Evolutionary conservation across 2,888 invertebrate genomes (phyloP).

Genomic region (Megalurothrips usitatus): DNA sequence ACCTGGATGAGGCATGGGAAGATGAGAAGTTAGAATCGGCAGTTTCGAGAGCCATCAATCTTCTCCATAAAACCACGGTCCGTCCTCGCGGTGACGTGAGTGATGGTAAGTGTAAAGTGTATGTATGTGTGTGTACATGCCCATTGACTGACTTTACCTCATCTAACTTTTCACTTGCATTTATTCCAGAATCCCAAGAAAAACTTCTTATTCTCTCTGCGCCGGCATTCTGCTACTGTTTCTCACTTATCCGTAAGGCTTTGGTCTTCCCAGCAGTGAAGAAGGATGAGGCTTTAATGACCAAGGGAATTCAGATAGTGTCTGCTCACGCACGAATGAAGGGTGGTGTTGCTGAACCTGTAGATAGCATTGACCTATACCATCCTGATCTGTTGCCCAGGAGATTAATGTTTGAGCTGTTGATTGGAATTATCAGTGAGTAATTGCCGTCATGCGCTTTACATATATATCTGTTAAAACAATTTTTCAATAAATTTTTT

Average conservation of each 20-base stretch:
- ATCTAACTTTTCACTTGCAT: too few species aligned
- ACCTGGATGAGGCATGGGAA: constrained; percentile 71
- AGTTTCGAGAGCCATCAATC: constrained; percentile 59
- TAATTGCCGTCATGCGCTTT: constrained; percentile 34
- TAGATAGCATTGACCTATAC: constrained; percentile 51
- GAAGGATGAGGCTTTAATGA: constrained; percentile 54
- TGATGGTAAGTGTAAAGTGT: constrained; percentile 37
- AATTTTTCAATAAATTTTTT: neutral
- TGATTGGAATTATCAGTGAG: constrained; percentile 71
- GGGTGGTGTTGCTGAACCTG: constrained; percentile 42
- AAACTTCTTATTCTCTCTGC: constrained; percentile 54
- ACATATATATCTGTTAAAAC: constrained; percentile 5
- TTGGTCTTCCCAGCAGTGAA: constrained; percentile 43
- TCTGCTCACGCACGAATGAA: constrained; percentile 68
- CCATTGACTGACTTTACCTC: too few species aligned
- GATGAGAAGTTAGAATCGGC: constrained; percentile 61
- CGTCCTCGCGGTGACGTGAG: constrained; percentile 40
- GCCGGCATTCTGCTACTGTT: constrained; percentile 77
- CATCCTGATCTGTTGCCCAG: constrained; percentile 77
- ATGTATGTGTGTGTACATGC: too few species aligned
- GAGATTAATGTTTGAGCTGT: constrained; percentile 71
- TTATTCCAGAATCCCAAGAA: constrained; percentile 34
- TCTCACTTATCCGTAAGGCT: constrained; percentile 68
- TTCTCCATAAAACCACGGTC: constrained; percentile 54
- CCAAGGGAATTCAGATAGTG: constrained; percentile 61